phyloP scores from a whole-genome alignment of 2,113 vertebrate species.

The Malaclemys terrapin region DNA sequence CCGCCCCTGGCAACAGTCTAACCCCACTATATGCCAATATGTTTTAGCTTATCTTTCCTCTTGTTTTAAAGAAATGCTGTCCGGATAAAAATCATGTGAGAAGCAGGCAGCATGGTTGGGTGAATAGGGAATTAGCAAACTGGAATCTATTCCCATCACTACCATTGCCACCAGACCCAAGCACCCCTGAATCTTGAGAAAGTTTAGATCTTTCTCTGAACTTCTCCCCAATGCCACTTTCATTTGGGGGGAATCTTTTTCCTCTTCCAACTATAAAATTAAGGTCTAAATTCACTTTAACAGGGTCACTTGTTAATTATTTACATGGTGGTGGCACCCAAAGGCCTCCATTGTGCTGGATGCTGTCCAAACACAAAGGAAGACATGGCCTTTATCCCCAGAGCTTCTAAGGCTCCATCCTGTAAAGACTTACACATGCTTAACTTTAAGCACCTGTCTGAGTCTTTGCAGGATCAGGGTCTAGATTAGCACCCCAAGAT shows the following conservation, averaged over 20 bases:
- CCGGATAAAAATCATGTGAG: neutral
- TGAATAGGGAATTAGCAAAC: neutral
- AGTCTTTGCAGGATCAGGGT: neutral
- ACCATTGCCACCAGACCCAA: neutral
- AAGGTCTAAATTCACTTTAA: neutral
- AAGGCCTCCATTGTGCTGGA: neutral
- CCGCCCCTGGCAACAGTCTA: neutral
- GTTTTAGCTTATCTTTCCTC: rapidly evolving
- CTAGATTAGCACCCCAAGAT: neutral
- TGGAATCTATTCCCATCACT: neutral
- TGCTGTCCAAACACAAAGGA: neutral
- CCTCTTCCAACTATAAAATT: neutral
- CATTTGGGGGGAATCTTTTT: neutral
- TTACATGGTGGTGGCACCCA: neutral
- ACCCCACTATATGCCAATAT: rapidly evolving
- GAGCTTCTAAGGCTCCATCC: neutral
- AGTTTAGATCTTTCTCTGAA: neutral
- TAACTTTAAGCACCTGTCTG: neutral
- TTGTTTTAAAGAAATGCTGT: neutral
- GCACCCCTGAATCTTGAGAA: neutral
- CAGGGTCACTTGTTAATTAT: neutral
- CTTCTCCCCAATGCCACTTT: neutral
- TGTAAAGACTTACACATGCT: neutral
- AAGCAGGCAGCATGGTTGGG: neutral
- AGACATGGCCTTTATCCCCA: neutral